phyloP scores from a whole-genome alignment of 2,888 invertebrate species.

The Drosophila acutilabella region DNA sequence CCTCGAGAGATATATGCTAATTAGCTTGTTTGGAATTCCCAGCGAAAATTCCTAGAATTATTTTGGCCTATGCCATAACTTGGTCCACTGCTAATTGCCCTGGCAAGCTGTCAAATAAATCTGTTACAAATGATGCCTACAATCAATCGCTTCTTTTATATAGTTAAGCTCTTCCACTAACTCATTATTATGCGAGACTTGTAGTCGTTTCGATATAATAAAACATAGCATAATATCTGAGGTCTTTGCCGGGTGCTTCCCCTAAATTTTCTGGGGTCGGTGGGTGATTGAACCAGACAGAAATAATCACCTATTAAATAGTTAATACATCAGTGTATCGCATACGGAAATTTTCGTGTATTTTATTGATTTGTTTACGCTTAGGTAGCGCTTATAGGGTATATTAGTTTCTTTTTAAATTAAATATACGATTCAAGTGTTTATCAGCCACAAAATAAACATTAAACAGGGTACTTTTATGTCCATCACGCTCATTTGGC shows the following conservation, averaged over 20 bases:
- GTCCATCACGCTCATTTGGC: neutral
- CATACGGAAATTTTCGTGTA: slow-evolving; percentile 31
- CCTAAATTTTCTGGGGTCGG: slow-evolving; percentile 8
- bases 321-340: slow-evolving; percentile 40
- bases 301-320: slow-evolving; percentile 33
- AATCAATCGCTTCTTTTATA: neutral
- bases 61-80: slow-evolving; percentile 6
- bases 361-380: slow-evolving; percentile 41
- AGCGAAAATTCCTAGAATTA: slow-evolving; percentile 18
- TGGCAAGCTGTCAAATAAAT: slow-evolving; percentile 3
- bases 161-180: slow-evolving; percentile 23
- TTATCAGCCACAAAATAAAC: neutral
- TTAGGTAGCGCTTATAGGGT: neutral
- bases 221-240: slow-evolving; percentile 15
- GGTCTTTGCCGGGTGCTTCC: slow-evolving; percentile 21
- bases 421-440: neutral
- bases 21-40: slow-evolving; percentile 25
- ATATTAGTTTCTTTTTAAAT: neutral
- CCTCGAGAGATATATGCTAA: slow-evolving; percentile 36
- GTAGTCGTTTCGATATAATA: neutral
- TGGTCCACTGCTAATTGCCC: slow-evolving; percentile 16
- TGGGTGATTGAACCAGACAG: slow-evolving; percentile 24
- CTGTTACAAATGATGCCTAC: neutral
- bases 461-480: neutral
- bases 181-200: slow-evolving; percentile 37